Conservation (phyloP, 2,888 invertebrate genomes). For the Callosobruchus maculatus region DNA sequence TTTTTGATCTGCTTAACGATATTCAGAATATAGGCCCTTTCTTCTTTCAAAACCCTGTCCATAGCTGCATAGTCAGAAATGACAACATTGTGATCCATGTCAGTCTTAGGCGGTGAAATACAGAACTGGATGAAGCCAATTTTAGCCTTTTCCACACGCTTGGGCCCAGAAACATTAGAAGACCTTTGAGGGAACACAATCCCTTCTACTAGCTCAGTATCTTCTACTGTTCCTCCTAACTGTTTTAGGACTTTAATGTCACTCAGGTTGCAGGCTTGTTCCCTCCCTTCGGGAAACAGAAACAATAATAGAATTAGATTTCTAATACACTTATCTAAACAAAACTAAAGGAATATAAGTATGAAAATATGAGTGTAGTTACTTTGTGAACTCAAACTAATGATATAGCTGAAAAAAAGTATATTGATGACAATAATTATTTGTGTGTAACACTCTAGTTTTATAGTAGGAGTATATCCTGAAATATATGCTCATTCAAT, state of each 20-base stretch:
- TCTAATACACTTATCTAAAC: background rate
- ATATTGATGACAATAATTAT: too few species aligned
- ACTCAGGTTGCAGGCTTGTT: slow-evolving; percentile 78
- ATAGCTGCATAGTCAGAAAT: slow-evolving; percentile 99
- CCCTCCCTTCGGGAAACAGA: slow-evolving; percentile 46
- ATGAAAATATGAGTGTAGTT: too few species aligned
- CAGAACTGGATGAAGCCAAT: slow-evolving; percentile 99
- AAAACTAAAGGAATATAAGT: too few species aligned
- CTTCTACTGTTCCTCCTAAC: slow-evolving; percentile 95
- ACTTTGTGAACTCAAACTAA: too few species aligned
- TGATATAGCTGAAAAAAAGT: too few species aligned
- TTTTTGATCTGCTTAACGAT: slow-evolving; percentile 99
- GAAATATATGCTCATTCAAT: too few species aligned
- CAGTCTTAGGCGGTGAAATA: slow-evolving; percentile 98
- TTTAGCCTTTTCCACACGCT: slow-evolving; percentile 93
- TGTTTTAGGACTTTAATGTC: slow-evolving; percentile 97
- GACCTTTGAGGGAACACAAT: slow-evolving; percentile 89
- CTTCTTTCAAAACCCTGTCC: slow-evolving; percentile 97
- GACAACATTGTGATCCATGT: slow-evolving; percentile 95
- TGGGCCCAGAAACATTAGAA: slow-evolving; percentile 87
- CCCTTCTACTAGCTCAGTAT: slow-evolving; percentile 94
- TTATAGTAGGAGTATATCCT: too few species aligned
- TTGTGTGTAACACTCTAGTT: too few species aligned
- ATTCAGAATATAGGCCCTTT: slow-evolving; percentile 94
- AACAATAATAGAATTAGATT: background rate